phyloP scores from a whole-genome alignment of 2,113 vertebrate species.

The Ameiurus melas region DNA sequence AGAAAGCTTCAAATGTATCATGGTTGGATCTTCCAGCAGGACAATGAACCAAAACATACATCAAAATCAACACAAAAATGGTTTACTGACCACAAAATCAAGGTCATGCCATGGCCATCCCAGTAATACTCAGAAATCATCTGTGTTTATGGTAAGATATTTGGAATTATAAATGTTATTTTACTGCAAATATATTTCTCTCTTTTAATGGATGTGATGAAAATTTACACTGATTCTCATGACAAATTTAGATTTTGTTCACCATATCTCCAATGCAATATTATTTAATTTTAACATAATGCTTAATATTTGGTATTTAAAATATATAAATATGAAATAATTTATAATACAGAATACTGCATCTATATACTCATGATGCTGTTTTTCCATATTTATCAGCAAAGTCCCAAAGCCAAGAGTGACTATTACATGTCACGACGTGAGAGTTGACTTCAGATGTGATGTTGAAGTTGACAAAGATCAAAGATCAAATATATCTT shows the following conservation, averaged over 20 bases:
- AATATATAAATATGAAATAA: neutral
- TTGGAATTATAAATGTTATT: neutral
- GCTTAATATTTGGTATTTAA: neutral
- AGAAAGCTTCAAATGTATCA: too few relatives aligned
- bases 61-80: too few relatives aligned
- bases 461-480: neutral
- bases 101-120: too few relatives aligned
- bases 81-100: too few relatives aligned
- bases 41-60: too few relatives aligned
- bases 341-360: neutral
- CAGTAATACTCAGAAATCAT: neutral
- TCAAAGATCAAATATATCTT: fast-evolving
- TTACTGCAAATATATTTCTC: neutral
- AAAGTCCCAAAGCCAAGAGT: slow-evolving; percentile 20
- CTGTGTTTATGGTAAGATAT: slow-evolving; percentile 42
- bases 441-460: neutral
- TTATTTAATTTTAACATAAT: neutral
- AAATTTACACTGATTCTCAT: neutral
- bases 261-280: neutral
- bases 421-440: neutral
- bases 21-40: too few relatives aligned
- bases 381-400: slow-evolving; percentile 14
- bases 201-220: neutral
- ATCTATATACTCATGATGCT: neutral
- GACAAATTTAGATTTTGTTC: neutral